Conservation (phyloP, 2,888 invertebrate genomes). For the Drosophila recens region DNA sequence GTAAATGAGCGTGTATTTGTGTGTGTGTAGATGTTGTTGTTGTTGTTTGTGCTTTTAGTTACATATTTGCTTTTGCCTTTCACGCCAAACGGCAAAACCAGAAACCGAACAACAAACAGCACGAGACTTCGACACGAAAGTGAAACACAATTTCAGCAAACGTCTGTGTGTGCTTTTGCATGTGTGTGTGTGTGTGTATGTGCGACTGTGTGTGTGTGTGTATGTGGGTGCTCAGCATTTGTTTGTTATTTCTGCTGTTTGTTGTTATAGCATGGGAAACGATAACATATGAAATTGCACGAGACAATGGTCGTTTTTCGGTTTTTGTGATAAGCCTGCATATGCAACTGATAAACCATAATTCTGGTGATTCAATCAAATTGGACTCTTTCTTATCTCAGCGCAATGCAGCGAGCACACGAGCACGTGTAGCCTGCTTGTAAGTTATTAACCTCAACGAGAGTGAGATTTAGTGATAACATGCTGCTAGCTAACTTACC, state of each 20-base stretch:
- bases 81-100: conserved; percentile 60
- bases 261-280: conserved; percentile 64
- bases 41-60: conserved; percentile 46
- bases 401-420: not conserved
- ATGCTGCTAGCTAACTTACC: conserved; percentile 75
- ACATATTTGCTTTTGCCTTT: conserved; percentile 60
- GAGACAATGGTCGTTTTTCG: conserved; percentile 49
- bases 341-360: conserved; percentile 32
- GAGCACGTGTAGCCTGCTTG: conserved; percentile 55
- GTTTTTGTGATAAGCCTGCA: conserved; percentile 22
- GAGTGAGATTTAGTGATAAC: conserved; percentile 27
- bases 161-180: conserved; percentile 22
- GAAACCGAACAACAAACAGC: conserved; percentile 62
- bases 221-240: conserved; percentile 41
- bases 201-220: conserved; percentile 26
- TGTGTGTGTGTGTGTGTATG: too few species aligned
- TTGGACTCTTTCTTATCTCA: conserved; percentile 37
- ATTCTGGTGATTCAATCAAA: conserved; percentile 28
- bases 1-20: conserved; percentile 15
- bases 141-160: conserved; percentile 67
- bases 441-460: conserved; percentile 52
- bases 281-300: conserved; percentile 69
- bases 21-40: conserved; percentile 1
- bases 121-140: conserved; percentile 76
- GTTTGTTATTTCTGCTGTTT: conserved; percentile 49